Evolutionary conservation across 2,888 invertebrate species (phyloP).

Genomic region (Athetis lepigone): DNA sequence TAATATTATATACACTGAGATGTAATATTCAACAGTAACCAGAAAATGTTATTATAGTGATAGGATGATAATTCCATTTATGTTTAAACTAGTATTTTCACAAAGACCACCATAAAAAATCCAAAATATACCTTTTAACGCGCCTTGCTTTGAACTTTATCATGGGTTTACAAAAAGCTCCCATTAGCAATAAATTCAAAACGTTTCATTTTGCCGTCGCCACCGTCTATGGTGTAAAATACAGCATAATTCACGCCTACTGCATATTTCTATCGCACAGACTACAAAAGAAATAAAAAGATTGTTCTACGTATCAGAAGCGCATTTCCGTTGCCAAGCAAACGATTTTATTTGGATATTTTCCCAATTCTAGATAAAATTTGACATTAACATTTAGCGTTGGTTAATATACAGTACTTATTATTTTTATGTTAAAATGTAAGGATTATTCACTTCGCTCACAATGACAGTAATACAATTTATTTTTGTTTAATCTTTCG

Average conservation of each 20-base stretch:
- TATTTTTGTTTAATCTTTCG: too few species aligned
- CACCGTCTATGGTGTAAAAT: slow-evolving; percentile 36
- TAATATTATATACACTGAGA: too few species aligned
- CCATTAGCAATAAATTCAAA: slow-evolving; percentile 47
- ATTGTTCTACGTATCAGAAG: background rate
- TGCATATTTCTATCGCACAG: slow-evolving; percentile 29
- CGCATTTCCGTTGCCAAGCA: slow-evolving; percentile 7
- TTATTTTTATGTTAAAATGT: too few species aligned
- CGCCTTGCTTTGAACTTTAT: slow-evolving; percentile 30
- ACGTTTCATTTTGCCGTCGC: slow-evolving; percentile 44
- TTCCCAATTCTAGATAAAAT: background rate
- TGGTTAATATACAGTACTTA: too few species aligned
- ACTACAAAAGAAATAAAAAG: slow-evolving; percentile 31
- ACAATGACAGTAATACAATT: too few species aligned
- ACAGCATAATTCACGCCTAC: slow-evolving; percentile 39
- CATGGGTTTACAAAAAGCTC: slow-evolving; percentile 33
- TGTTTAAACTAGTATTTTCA: background rate
- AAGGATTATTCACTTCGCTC: too few species aligned
- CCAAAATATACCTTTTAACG: slow-evolving; percentile 1
- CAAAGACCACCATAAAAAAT: slow-evolving; percentile 9
- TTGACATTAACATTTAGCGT: too few species aligned
- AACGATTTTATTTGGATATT: background rate
- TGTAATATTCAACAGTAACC: too few species aligned
- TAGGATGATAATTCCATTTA: too few species aligned
- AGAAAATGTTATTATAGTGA: too few species aligned